phyloP scores from a whole-genome alignment of 2,797 vertebrate genomes.

The Argentina silus region DNA sequence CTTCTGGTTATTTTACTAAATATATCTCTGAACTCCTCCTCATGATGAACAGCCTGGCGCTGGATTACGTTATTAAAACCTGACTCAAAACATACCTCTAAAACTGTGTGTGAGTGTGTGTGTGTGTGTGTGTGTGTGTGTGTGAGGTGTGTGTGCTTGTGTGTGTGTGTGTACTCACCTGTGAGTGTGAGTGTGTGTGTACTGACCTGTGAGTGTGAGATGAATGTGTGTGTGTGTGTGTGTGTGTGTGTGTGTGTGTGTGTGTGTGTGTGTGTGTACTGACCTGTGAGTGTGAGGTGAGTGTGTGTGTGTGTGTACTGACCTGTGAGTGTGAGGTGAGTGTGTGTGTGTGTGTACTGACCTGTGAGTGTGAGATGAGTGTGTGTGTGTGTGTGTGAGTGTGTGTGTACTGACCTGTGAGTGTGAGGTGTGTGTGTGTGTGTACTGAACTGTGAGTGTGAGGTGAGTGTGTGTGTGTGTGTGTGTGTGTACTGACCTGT shows the following conservation, averaged over 20 bases:
- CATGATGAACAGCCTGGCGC: no score
- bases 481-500: no score
- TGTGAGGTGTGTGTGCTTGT: neutral
- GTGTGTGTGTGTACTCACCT: conserved; percentile 56
- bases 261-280: conserved; percentile 12
- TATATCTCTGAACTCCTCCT: neutral
- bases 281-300: conserved; percentile 76
- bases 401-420: conserved; percentile 57
- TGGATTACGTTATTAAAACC: no score
- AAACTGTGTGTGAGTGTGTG: neutral
- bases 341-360: neutral
- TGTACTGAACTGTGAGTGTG: no score
- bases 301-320: no score
- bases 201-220: no score
- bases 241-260: neutral
- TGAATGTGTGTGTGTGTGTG: neutral
- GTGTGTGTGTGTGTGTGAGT: neutral
- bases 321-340: neutral
- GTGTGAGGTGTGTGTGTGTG: conserved; percentile 75
- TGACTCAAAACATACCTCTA: no score
- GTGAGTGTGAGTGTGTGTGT: conserved; percentile 72
- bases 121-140: neutral
- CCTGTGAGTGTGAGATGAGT: no score
- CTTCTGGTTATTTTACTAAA: conserved; percentile 45
- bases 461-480: neutral